Base-by-base conservation (phyloP, 2,888 invertebrate species). In the Cacoxenus indagator region DNA sequence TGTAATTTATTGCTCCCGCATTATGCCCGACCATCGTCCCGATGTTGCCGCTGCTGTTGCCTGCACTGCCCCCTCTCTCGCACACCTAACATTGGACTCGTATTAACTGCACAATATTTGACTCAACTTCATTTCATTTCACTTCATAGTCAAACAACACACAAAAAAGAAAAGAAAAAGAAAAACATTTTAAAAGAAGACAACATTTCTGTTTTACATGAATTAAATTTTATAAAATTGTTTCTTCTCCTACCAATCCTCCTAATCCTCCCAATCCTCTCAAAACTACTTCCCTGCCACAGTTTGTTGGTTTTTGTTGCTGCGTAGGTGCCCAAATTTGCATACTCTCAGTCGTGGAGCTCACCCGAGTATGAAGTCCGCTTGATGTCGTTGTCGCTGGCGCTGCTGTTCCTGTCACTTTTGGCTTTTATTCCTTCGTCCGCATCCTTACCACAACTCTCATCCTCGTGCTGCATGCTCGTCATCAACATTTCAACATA, bases 1-100 rank as follows among this genome's bases (percentile, higher is more conserved):
- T 86, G 87, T 87, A 87, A 88, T 88, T 88, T 88, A 88, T 88
- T 84, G 85, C 85, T 82, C 83, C 84, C 83, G 83, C 84, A 84
- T 81, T 84, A 84, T 81, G 83, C 80, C 81, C 83, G 83, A 75
- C n/a, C n/a, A n/a, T n/a, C n/a, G n/a, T n/a, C n/a, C n/a, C n/a
- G n/a, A n/a, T n/a, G n/a, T n/a, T n/a, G n/a, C n/a, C n/a, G n/a
- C n/a, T n/a, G n/a, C n/a, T n/a, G n/a, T n/a, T n/a, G n/a, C n/a
- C n/a, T n/a, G n/a, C n/a, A n/a, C n/a, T n/a, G n/a, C n/a, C 55
- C 24, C 55, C 27, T 24, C 17, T 51, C 51, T n/a, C n/a, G n/a
- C n/a, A n/a, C n/a, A n/a, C n/a, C n/a, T 48, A 2, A 48, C 48
- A 48, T n/a, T 6, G 43, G 31, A 62, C 61, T 62, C 31, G n/a